phyloP scores from a whole-genome alignment of 2,797 vertebrate genomes.

The Peromyscus attwateri region DNA sequence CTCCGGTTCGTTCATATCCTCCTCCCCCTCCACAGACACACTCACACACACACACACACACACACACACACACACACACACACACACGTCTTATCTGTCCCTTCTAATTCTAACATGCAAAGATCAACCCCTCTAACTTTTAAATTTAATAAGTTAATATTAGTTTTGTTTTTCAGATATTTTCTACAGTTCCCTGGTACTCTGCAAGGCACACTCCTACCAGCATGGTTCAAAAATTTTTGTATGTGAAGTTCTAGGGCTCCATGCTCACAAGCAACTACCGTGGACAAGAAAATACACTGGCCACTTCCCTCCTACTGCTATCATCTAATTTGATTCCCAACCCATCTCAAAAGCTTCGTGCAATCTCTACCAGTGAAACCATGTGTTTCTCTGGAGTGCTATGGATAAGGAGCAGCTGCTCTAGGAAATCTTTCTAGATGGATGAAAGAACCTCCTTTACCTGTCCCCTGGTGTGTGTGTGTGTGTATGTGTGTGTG shows the following conservation, averaged over 20 bases:
- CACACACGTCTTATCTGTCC: not conserved
- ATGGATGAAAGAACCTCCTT: not conserved
- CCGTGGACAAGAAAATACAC: not conserved
- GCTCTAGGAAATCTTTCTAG: not conserved
- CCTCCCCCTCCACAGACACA: not conserved
- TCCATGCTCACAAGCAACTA: not conserved
- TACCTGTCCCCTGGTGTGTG: not conserved
- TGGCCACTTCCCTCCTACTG: not conserved
- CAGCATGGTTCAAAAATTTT: not conserved
- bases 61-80: too few relatives aligned
- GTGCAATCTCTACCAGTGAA: not conserved
- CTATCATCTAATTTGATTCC: not conserved
- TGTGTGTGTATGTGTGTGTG: not conserved
- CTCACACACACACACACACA: too few relatives aligned
- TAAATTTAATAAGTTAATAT: not conserved
- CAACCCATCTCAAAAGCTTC: not conserved
- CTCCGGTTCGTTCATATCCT: not conserved
- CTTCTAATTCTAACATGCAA: conserved; percentile 11
- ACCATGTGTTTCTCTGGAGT: not conserved
- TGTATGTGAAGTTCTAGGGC: not conserved
- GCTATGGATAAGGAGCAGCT: not conserved
- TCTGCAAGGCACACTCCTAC: not conserved
- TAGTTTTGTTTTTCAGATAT: not conserved
- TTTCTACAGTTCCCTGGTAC: not conserved
- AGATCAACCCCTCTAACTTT: not conserved